Evolutionary conservation across 2,797 vertebrate species (phyloP).

Genomic region (Acestrorhynchus altus): DNA sequence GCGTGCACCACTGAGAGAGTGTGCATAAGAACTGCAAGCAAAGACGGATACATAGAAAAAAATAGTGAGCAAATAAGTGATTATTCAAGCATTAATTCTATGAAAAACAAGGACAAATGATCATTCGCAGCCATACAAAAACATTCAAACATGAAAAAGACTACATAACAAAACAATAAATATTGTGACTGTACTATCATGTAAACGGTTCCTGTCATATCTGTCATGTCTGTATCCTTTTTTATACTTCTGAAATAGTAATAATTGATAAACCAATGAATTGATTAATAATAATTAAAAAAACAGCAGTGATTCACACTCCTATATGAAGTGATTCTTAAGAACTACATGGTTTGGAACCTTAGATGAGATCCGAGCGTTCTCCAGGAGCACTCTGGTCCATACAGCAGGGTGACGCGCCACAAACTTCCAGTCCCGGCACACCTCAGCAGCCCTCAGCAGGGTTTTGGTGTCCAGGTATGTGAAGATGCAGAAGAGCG

Average conservation of each 20-base stretch:
- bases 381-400: slow-evolving; percentile 96
- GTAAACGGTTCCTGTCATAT: too few relatives aligned
- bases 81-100: background rate
- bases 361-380: slow-evolving; percentile 95
- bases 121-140: too few relatives aligned
- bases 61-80: background rate
- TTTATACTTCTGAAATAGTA: too few relatives aligned
- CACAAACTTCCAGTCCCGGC: slow-evolving; percentile 96
- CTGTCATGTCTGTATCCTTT: too few relatives aligned
- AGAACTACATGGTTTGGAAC: slow-evolving; percentile 63
- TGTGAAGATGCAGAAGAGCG: slow-evolving; percentile 98
- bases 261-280: too few relatives aligned
- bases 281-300: too few relatives aligned
- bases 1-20: slow-evolving; percentile 97
- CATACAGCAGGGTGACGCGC: slow-evolving; percentile 95
- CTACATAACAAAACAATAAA: too few relatives aligned
- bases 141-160: too few relatives aligned
- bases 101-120: too few relatives aligned
- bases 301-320: too few relatives aligned
- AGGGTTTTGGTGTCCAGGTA: slow-evolving; percentile 96
- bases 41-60: background rate
- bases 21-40: slow-evolving; percentile 88
- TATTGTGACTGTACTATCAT: too few relatives aligned
- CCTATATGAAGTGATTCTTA: too few relatives aligned
- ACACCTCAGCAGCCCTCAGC: slow-evolving; percentile 90